phyloP scores from a whole-genome alignment of 1,140 invertebrate species.

The Eueides isabella region DNA sequence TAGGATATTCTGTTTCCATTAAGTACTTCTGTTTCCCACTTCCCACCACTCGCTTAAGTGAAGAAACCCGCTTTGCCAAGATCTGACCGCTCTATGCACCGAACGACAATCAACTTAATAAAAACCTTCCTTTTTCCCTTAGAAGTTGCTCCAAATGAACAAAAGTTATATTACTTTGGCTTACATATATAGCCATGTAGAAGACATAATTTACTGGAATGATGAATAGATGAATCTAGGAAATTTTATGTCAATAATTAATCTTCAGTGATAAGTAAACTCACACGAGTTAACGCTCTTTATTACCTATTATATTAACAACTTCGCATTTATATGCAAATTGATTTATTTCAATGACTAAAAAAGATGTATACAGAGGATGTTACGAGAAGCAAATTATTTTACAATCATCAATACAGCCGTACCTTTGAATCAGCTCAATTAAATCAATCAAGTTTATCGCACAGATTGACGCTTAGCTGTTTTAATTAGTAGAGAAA shows the following conservation, averaged over 20 bases:
- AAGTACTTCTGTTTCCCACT: no score
- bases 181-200: not conserved
- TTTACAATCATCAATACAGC: slow-evolving; percentile 16
- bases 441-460: slow-evolving; percentile 35
- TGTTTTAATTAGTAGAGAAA: slow-evolving; percentile 37
- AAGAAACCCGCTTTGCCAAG: no score
- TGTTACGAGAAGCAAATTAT: slow-evolving; percentile 18
- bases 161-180: not conserved
- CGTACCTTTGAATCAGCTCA: slow-evolving; percentile 16
- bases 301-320: slow-evolving; percentile 4
- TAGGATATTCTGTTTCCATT: no score
- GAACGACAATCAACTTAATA: not conserved
- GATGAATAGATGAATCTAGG: not conserved
- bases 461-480: slow-evolving; percentile 28
- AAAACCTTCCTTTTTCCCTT: not conserved
- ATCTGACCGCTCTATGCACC: no score
- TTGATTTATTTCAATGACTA: slow-evolving; percentile 1
- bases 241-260: slow-evolving; percentile 7
- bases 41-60: no score
- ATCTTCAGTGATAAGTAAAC: not conserved
- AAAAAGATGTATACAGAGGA: slow-evolving; percentile 6
- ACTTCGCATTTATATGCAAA: not conserved
- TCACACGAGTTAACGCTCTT: not conserved
- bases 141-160: not conserved
- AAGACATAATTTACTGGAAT: not conserved